Base-by-base conservation (phyloP, 1,140 invertebrate species). In the Zaprionus lachaisei region DNA sequence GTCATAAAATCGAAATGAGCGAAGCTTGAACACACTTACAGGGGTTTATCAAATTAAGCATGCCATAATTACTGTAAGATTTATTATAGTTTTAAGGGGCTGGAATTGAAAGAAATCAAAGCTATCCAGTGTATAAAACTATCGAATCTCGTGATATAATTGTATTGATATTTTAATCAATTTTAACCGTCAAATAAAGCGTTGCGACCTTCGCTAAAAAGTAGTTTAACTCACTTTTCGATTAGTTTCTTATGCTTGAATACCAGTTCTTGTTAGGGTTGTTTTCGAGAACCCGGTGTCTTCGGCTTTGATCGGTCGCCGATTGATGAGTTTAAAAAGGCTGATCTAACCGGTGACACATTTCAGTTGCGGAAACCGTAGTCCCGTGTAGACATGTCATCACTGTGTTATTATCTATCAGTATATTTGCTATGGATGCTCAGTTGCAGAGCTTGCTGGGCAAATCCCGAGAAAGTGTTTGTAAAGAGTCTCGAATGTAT, bases 291-390 rank as follows among this genome's bases (percentile, higher is more conserved):
- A 38, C 55, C 37, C n/a, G 62, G 57, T 28, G 26, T 28, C 26
- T 72, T 64, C 44, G 58, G 58, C 64, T 73, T 68, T 68, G 56
- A 68, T 68, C 31, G 28, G 49, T 44, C 28, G 58, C 51, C 49
- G 72, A 74, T 49, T 41, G 72, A 44, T 12, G 49, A n/a, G 56
- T 55, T 81, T 80, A 78, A 79, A 84, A 81, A 79, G 75, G 38
- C 54, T 44, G 64, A 65, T 61, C 56, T 57, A 54, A 58, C 20
- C 54, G 37, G 57, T 73, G 62, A 79, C 47, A 67, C 34, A 56
- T 70, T 61, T 85, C 71, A 85, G 82, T 85, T 76, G 61, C 72
- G 72, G 61, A 81, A 84, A 54, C 44, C 38, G 20, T 26, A 57
- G 56, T 67, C 41, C 12, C 57, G 37, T 24, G 63, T 58, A 28